Conservation (phyloP, 2,888 invertebrate genomes). For the Limenitis camilla region DNA sequence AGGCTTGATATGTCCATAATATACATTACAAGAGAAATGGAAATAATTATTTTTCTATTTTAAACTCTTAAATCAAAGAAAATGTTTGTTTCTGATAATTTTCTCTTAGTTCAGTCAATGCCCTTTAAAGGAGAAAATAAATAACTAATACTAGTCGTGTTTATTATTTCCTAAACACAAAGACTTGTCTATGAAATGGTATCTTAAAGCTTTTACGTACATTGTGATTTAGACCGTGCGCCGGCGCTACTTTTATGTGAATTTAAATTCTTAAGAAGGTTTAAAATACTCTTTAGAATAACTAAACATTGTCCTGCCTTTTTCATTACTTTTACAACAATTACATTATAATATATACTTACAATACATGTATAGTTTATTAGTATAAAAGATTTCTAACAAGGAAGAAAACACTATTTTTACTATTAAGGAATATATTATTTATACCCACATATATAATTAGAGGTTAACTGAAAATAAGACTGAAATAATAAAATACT, state of each 20-base stretch:
- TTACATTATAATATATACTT: too few relatives aligned
- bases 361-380: too few relatives aligned
- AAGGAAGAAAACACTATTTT: too few relatives aligned
- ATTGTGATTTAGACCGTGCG: slow-evolving; percentile 51
- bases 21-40: too few relatives aligned
- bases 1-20: too few relatives aligned
- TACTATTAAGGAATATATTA: too few relatives aligned
- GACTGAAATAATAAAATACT: too few relatives aligned
- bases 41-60: too few relatives aligned
- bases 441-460: too few relatives aligned
- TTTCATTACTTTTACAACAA: not conserved
- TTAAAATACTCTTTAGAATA: slow-evolving; percentile 2
- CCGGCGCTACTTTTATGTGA: slow-evolving; percentile 43
- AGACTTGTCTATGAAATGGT: slow-evolving; percentile 41
- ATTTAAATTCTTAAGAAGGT: slow-evolving; percentile 1
- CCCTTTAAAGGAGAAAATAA: slow-evolving; percentile 55
- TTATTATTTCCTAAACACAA: slow-evolving; percentile 55
- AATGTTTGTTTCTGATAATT: slow-evolving; percentile 39
- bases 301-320: not conserved
- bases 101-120: slow-evolving; percentile 35
- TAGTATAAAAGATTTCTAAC: too few relatives aligned
- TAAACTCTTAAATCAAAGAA: too few relatives aligned
- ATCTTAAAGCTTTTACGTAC: slow-evolving; percentile 29
- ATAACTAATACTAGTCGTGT: slow-evolving; percentile 52
- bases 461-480: too few relatives aligned